Conservation (phyloP, 1,140 invertebrate species). For the Achatina immaculata region DNA sequence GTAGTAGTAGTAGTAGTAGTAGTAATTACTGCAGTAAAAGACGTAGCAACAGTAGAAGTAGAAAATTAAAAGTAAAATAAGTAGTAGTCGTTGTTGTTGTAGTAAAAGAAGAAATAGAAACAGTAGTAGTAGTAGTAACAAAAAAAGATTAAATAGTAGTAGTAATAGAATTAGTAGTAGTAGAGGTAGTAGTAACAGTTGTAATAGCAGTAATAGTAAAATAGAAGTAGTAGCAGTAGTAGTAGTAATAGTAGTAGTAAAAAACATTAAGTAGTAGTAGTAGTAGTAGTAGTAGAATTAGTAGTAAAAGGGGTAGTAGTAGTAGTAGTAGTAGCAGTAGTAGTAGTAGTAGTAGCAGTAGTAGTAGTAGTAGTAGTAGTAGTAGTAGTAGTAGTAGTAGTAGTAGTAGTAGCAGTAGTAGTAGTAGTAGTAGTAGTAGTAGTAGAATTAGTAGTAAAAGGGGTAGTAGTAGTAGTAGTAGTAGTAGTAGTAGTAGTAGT, state of each 20-base stretch:
- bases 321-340: constrained; percentile 13
- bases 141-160: too few species aligned
- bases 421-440: constrained; percentile 23
- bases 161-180: constrained; percentile 17
- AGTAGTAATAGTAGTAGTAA: constrained; percentile 18
- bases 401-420: constrained; percentile 23
- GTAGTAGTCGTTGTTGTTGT: neutral
- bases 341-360: constrained; percentile 30
- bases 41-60: neutral
- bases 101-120: neutral
- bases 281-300: constrained; percentile 20
- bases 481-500: constrained; percentile 26
- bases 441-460: too few species aligned
- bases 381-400: constrained; percentile 31
- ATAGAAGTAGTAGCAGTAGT: constrained; percentile 26
- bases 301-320: too few species aligned
- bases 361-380: constrained; percentile 34
- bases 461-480: constrained; percentile 2
- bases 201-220: constrained; percentile 27
- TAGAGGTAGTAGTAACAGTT: constrained; percentile 26
- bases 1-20: constrained; percentile 30
- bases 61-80: too few species aligned
- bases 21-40: constrained; percentile 12
- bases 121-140: constrained; percentile 14
- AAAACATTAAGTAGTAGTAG: neutral